These are phyloP conservation scores for Ditylenchus dipsaci DNA, from an alignment of 1,140 invertebrate species.

Conservation along the genomic window DNA sequence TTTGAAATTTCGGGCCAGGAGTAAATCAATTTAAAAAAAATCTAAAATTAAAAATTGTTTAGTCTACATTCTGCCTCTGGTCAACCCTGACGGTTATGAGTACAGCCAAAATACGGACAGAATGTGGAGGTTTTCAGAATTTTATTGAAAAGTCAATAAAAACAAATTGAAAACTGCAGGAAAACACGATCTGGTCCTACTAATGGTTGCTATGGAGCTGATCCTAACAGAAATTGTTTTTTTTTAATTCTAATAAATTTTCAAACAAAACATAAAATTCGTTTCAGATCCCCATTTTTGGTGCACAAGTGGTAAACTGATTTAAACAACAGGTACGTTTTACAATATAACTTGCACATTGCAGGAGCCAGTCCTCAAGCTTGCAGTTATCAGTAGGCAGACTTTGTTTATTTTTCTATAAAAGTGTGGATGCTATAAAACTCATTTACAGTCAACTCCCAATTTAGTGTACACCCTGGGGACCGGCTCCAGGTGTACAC, in stretches of 20 bases:
- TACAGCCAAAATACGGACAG: conserved; percentile 57
- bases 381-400: neutral
- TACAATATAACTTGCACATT: conserved; percentile 7
- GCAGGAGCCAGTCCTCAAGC: conserved; percentile 24
- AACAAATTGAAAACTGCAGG: no score
- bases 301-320: conserved; percentile 38
- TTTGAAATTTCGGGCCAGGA: no score
- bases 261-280: no score
- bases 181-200: conserved; percentile 15
- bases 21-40: no score
- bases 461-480: no score
- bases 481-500: no score
- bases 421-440: no score
- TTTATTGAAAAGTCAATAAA: no score
- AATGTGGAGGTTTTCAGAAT: conserved; percentile 52
- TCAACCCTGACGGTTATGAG: conserved; percentile 59
- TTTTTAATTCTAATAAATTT: no score
- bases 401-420: no score
- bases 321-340: no score
- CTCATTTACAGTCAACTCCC: no score
- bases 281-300: conserved; percentile 52
- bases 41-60: neutral
- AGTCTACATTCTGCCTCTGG: conserved; percentile 21
- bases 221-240: conserved; percentile 59
- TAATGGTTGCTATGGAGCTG: conserved; percentile 46